Evolutionary conservation across 2,797 vertebrate species (phyloP), one percentile per base, ranked within the genome.

Genomic region (Glyptemys insculpta): DNA sequence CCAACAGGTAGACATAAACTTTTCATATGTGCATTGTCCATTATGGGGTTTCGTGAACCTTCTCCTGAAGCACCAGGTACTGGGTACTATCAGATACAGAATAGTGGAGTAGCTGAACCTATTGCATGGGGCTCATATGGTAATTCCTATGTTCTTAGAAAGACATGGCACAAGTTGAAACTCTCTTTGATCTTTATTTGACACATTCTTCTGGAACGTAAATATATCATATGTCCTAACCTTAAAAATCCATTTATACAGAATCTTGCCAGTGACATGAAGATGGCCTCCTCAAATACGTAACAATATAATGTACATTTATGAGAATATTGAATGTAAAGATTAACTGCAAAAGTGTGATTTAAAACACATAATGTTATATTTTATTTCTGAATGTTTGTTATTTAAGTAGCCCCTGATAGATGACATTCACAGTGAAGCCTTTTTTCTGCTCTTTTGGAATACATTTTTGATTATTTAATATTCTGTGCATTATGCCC

Each of bases 1-100:
- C 14, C 25, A 44, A 9, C 12, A 8, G 6, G 37, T 76, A 76
- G 25, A 29, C 41, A 41, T 21, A 76, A 27, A 47, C 21, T 47
- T 76, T 44, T 47, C 41, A 76, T 92, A 93, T 62, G 59, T n/a
- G 7, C 31, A 37, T 68, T 68, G n/a, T 68, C 16, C 5, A 3
- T 68, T 68, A 9, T n/a, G 83, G 62, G 85, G 68, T 47, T 88
- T 89, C 83, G 79, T 88, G 92, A 80, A 72, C 88, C 86, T 85
- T 65, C 8, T 3, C 25, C 68, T 83, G 57, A 59, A 89, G 2
- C 1, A 0, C 59, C 92, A 87, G 89, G 82, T 31, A 16, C 47
- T 78, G 56, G 56, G 83, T 74, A 50, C 53, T 68, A 0, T 74
- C 9, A 83, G 27, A 23, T 29, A 82, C 0, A 0, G 7, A 10